Evolutionary conservation across 2,113 vertebrate species (phyloP), one percentile per base, ranked within the genome.

Genomic region (Oryzias melastigma): DNA sequence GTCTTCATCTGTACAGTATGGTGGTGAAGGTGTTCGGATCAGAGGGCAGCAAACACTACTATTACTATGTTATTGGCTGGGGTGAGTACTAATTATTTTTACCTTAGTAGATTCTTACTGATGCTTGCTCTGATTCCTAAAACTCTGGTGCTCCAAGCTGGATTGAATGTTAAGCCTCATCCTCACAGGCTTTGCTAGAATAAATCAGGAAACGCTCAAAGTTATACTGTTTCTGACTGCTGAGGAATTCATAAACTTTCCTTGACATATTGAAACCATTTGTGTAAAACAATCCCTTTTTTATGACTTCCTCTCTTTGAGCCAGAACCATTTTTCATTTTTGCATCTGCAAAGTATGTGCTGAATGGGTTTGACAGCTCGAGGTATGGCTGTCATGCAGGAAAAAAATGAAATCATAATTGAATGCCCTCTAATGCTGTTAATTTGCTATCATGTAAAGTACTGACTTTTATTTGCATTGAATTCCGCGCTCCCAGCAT

Each of bases 1-100:
- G 96, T 20, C 92, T 99, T 66, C 96, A 98, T 75, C 95, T 98
- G 20, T 98, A 98, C 92, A 97, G 95, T 56, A 94, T 98, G 95
- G 96, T 97, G 68, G 87, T 98, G 84, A 96, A 95, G 86, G 96
- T 98, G 70, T 98, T 99, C 5, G 95, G 95, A 49, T 98, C 96
- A 0, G 96, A 99, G 83, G 93, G 92, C 71, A 94, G 95, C 93
- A 97, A 97, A 68, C 96, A 93, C 75, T 87, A 92, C 18, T 96
- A 95, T 78, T 98, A 95, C 88, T 97, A 95, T 0, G 93, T 91
- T 67, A 92, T 96, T 16, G 96, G 95, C 61, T 96, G 96, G 96
- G 95, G 96, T 96, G 89, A 66, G 94, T 85, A 10, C 10, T 55
- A 5, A 24, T 19, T 13, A 8, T 46, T 45, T 24, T 40, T 27